Evolutionary conservation across 2,113 vertebrate genomes (phyloP).

Genomic region (Centropristis striata): DNA sequence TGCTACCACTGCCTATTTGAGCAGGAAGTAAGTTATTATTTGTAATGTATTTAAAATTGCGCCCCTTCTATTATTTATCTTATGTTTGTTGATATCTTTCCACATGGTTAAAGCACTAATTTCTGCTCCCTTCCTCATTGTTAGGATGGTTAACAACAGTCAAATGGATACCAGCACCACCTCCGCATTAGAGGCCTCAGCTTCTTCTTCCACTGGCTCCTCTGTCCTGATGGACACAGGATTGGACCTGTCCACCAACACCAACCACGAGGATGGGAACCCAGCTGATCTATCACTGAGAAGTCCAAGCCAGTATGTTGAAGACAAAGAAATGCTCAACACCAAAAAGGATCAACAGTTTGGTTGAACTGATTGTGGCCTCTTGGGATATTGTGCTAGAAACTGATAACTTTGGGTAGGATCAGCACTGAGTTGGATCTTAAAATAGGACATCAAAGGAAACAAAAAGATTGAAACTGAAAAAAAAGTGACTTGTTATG

Average conservation of each 20-base stretch:
- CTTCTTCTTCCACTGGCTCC: slow-evolving; percentile 69
- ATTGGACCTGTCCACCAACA: slow-evolving; percentile 69
- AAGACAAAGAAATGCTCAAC: slow-evolving; percentile 78
- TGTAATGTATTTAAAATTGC: background rate
- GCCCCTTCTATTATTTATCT: background rate
- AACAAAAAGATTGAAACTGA: slow-evolving; percentile 57
- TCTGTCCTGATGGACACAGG: slow-evolving; percentile 64
- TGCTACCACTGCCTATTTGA: too few species aligned
- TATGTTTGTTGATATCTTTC: background rate
- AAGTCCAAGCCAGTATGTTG: slow-evolving; percentile 67
- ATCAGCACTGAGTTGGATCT: slow-evolving; percentile 57
- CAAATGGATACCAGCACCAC: slow-evolving; percentile 71
- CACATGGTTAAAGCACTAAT: background rate
- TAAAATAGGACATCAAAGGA: slow-evolving; percentile 69
- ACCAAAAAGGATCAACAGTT: slow-evolving; percentile 84
- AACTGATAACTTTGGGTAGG: slow-evolving; percentile 41
- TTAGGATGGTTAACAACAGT: slow-evolving; percentile 89
- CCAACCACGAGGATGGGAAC: slow-evolving; percentile 57
- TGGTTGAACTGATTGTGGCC: slow-evolving; percentile 69
- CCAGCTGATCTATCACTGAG: slow-evolving; percentile 68
- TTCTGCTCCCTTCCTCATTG: slow-evolving; percentile 19
- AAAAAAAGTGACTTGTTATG: slow-evolving; percentile 70
- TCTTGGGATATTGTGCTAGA: slow-evolving; percentile 53
- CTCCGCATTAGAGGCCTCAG: slow-evolving; percentile 67
- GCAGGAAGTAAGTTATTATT: too few species aligned